Evolutionary conservation across 2,797 vertebrate species (phyloP).

Genomic region (Pipistrellus nathusii): DNA sequence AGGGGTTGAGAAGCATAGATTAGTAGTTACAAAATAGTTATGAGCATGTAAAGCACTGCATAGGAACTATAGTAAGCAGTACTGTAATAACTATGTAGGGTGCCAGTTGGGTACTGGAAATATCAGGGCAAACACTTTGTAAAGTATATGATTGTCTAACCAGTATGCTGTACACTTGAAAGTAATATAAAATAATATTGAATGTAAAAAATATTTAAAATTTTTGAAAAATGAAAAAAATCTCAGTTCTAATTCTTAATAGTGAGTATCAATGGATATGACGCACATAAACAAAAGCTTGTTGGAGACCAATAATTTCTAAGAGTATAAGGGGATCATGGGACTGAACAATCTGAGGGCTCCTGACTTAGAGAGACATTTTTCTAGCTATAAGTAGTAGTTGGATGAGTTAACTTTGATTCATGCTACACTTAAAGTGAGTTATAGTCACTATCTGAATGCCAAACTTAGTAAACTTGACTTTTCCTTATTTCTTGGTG

Average conservation of each 20-base stretch:
- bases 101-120: not conserved
- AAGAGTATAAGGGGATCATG: not conserved
- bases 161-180: not conserved
- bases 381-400: not conserved
- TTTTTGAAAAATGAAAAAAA: not conserved
- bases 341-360: not conserved
- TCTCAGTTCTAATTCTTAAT: slow-evolving; percentile 17
- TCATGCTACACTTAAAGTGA: not conserved
- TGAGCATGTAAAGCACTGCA: not conserved
- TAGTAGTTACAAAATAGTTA: not conserved
- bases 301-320: not conserved
- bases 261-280: not conserved
- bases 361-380: not conserved
- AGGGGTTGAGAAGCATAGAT: not conserved
- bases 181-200: not conserved
- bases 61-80: not conserved
- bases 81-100: too few species aligned
- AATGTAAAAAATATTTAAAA: not conserved
- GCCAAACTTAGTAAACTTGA: slow-evolving; percentile 28
- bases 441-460: slow-evolving; percentile 46
- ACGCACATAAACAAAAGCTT: not conserved
- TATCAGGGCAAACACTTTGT: not conserved
- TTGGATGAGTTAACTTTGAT: slow-evolving; percentile 50
- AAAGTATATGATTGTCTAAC: not conserved
- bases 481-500: slow-evolving; percentile 9